A percentile compares a stretch with the other conserved stretches of the same genome.
Evolutionary conservation across 2,113 vertebrate species (phyloP).

Genomic region (Gavia stellata): DNA sequence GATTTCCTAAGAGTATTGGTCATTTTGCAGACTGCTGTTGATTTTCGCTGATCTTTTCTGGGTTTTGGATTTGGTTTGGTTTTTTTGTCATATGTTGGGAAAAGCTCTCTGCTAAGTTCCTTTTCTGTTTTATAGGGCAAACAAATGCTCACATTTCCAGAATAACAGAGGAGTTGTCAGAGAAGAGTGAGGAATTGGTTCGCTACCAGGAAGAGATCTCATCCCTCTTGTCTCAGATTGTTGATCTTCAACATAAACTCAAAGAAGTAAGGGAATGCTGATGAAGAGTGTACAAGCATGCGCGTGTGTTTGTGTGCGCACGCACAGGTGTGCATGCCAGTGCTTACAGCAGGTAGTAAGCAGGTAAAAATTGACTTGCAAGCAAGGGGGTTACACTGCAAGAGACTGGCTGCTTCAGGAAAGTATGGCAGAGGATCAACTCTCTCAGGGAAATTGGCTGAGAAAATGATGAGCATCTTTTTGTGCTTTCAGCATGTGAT

Average conservation of each 20-base stretch:
- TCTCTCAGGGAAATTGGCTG: neutral
- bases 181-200: conserved; percentile 88
- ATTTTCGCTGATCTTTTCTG: neutral
- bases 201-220: conserved; percentile 95
- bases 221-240: conserved; percentile 90
- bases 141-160: conserved; percentile 91
- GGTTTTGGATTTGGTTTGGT: neutral
- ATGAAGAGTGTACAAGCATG: neutral
- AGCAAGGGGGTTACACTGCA: neutral
- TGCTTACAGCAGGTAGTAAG: neutral
- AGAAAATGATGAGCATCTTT: neutral
- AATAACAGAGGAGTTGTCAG: conserved; percentile 87
- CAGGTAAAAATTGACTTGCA: neutral
- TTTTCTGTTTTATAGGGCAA: conserved; percentile 78
- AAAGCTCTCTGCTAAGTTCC: neutral
- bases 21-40: neutral
- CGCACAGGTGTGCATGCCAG: accelerated
- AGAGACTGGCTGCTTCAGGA: neutral
- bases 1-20: neutral
- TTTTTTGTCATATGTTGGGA: neutral
- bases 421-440: neutral
- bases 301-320: accelerated
- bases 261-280: conserved; percentile 78
- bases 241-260: conserved; percentile 90
- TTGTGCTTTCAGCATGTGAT: conserved; percentile 82